Evolutionary conservation across 2,888 invertebrate genomes (phyloP), one percentile per base, ranked within the genome.

Genomic region (Athrips mouffetella): DNA sequence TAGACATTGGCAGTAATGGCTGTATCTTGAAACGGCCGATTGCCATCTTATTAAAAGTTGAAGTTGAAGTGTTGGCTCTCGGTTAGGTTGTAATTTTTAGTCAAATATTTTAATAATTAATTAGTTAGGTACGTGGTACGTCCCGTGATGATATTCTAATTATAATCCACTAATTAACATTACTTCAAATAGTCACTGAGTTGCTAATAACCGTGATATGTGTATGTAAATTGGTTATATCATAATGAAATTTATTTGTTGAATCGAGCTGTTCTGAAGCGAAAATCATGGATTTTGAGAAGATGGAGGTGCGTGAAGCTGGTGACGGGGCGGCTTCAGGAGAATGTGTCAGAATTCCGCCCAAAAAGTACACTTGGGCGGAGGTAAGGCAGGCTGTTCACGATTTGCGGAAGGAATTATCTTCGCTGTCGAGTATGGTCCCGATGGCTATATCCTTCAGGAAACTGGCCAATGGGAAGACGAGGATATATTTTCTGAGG

Each of bases 401-500:
- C 66, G 95, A 95, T 68, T 88, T 96, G 59, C 88, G 96, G 10
- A 92, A 94, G 60, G 93, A 94, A 67, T 76, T 96, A 50, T 94
- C 94, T 1, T 92, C 92, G 47, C 83, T 96, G 29, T 95, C 95
- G 0, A 92, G 93, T 1, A 94, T 95, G 90, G 93, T 96, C 15
- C 96, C 96, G 0, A 93, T 93, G 62, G 93, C 94, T 41, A 92
- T 96, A 59, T 92, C 94, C 25, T 96, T 96, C 80, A 91, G 96
- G 50, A 92, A 91, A 63, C 87, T 96, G 29, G 90, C 91, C 46
- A 95, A 94, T 80, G 95, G 94, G 27, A 91, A 94, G 60, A 94
- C 92, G 8, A 91, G 97, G 65, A 93, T 98, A 65, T 98, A 98
- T 79, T 98, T 97, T 76, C 89, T 98, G 53, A 94, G 96, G 60